Evolutionary conservation across 2,113 vertebrate genomes (phyloP), one percentile per base, ranked within the genome.

Genomic region (Syngnathus scovelli): DNA sequence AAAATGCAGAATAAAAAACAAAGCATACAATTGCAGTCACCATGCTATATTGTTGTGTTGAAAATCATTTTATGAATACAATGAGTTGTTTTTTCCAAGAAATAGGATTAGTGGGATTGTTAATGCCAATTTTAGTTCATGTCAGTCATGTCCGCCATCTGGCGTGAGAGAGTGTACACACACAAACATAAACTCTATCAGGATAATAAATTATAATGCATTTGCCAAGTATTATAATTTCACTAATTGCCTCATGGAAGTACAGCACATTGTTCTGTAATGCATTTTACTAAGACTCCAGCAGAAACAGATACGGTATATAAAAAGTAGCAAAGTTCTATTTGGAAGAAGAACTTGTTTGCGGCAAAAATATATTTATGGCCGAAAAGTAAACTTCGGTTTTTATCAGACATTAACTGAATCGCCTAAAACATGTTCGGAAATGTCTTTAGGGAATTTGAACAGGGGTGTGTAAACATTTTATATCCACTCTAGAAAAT

Each of bases 71-170:
- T 68, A 70, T 46, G 27, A 75, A 76, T 82, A 75, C 36, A 65
- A 83, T 71, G 51, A 77, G 48, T n/a, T 69, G 58, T 70, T 76
- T 71, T 84, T 78, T 74, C 39, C 62, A 49, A 21, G 46, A 75
- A 83, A 86, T 77, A 72, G 75, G 80, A 85, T 89, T 81, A 84
- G 48, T 61, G 59, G 71, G 66, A 70, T 73, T 75, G 59, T 78
- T 73, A 12, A 27, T 71, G 67, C 70, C 48, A 70, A 38, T 21
- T 27, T 27, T 27, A 27, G 27, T 27, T 27, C 36, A 39, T 71
- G 77, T 64, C 65, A 64, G 74, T 67, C 60, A 48, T 39, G 38
- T 39, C 38, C 8, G 38, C 70, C 71, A 73, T 71, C 54, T 79
- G 77, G 69, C 63, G 71, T 58, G 48, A 51, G 64, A 79, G 70